phyloP scores from a whole-genome alignment of 2,113 vertebrate genomes.

The Passerina amoena region DNA sequence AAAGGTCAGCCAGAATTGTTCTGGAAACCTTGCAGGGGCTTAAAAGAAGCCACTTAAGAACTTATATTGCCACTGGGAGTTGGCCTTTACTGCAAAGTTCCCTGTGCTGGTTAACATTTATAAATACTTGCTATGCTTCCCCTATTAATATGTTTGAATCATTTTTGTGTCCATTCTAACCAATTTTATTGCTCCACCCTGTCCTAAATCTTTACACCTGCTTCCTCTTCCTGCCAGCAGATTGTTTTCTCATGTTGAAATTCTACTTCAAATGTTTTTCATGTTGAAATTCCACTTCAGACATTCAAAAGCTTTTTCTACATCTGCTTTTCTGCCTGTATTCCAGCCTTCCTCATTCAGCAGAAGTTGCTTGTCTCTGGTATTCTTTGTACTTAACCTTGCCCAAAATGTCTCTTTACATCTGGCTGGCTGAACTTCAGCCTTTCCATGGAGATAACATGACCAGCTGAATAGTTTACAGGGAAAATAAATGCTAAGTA shows the following conservation, averaged over 20 bases:
- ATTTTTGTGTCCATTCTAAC: neutral
- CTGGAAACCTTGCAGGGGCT: neutral
- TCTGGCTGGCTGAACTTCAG: neutral
- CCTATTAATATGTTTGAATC: neutral
- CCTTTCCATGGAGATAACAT: neutral
- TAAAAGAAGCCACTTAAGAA: slow-evolving; percentile 13
- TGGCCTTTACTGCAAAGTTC: slow-evolving; percentile 33
- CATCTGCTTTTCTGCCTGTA: neutral
- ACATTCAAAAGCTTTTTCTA: neutral
- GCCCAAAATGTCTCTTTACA: neutral
- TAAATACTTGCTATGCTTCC: neutral
- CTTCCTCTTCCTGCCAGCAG: neutral
- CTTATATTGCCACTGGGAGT: slow-evolving; percentile 12
- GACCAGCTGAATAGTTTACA: neutral
- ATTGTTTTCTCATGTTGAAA: neutral
- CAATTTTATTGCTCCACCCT: neutral
- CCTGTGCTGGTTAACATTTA: neutral
- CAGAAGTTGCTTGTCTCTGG: neutral
- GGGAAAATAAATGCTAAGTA: neutral
- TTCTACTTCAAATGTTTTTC: neutral
- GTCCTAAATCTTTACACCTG: neutral
- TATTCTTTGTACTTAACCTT: neutral
- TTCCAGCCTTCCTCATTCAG: neutral
- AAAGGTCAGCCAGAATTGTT: slow-evolving; percentile 41
- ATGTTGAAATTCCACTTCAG: neutral